These are phyloP conservation scores for Fopius arisanus DNA, from an alignment of 1,140 invertebrate genomes.

Conservation along the genomic window DNA sequence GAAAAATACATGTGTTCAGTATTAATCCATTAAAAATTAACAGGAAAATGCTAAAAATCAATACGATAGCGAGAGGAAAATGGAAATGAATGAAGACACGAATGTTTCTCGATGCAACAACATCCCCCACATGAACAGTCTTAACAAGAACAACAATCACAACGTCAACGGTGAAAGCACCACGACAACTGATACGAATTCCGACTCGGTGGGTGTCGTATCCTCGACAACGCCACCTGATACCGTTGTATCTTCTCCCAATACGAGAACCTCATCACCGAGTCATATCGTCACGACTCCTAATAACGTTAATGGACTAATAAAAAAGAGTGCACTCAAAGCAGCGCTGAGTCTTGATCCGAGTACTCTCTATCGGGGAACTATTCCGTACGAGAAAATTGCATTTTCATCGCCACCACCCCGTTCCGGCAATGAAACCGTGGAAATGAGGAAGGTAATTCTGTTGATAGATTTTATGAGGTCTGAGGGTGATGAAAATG, in stretches of 20 bases:
- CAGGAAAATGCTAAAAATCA: background rate
- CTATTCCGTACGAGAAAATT: slow-evolving; percentile 60
- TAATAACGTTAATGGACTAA: slow-evolving; percentile 57
- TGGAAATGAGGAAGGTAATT: slow-evolving; percentile 52
- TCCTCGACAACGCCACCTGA: slow-evolving; percentile 48
- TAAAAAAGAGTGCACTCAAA: slow-evolving; percentile 57
- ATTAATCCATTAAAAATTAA: background rate
- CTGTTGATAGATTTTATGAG: too few species aligned
- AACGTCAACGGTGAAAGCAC: slow-evolving; percentile 44
- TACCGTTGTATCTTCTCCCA: slow-evolving; percentile 49
- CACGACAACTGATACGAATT: slow-evolving; percentile 52
- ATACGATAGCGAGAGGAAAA: slow-evolving; percentile 7
- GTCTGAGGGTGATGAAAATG: too few species aligned
- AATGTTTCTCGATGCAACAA: background rate
- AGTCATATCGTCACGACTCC: slow-evolving; percentile 46
- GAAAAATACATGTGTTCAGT: too few species aligned
- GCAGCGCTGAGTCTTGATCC: slow-evolving; percentile 65
- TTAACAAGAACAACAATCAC: slow-evolving; percentile 7
- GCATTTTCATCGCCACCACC: slow-evolving; percentile 51
- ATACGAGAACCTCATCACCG: slow-evolving; percentile 55
- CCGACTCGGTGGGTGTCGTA: slow-evolving; percentile 48
- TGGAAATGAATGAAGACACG: slow-evolving; percentile 12
- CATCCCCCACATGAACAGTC: background rate
- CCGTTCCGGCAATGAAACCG: slow-evolving; percentile 48
- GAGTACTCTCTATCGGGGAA: slow-evolving; percentile 56